phyloP scores from a whole-genome alignment of 1,140 invertebrate genomes.

The Nasonia giraulti region DNA sequence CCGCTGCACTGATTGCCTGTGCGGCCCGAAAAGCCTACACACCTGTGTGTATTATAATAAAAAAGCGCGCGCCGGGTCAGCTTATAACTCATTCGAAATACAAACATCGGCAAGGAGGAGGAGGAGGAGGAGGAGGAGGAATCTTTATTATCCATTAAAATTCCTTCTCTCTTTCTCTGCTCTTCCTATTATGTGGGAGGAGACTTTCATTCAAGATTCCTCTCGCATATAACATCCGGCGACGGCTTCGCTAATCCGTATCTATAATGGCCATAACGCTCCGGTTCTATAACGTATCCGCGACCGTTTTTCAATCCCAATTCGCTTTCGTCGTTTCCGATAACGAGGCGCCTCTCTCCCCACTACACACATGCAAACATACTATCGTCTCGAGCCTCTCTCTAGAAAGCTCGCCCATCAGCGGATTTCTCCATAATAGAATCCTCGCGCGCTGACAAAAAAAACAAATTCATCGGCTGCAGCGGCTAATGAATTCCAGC shows the following conservation, averaged over 20 bases:
- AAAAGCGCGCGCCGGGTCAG: neutral
- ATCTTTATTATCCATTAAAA: neutral
- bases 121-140: neutral
- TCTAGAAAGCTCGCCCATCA: no score
- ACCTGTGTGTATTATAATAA: neutral
- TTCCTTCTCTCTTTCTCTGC: no score
- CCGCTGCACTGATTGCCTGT: neutral
- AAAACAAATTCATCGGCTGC: neutral
- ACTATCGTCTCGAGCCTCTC: no score
- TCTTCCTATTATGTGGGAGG: no score
- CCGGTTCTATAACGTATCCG: no score
- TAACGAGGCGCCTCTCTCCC: neutral
- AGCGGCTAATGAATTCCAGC: neutral
- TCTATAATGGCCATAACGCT: neutral
- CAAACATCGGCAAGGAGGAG: constrained; percentile 19
- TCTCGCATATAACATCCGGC: neutral
- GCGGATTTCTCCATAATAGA: no score
- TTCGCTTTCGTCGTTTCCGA: neutral
- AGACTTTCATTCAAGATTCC: neutral
- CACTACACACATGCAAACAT: no score
- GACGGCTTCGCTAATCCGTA: neutral
- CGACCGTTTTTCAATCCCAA: neutral
- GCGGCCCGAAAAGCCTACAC: neutral
- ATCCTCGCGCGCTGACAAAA: no score
- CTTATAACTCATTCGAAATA: constrained; percentile 37